Evolutionary conservation across 2,113 vertebrate species (phyloP), one percentile per base, ranked within the genome.

Genomic region (Chitala chitala): DNA sequence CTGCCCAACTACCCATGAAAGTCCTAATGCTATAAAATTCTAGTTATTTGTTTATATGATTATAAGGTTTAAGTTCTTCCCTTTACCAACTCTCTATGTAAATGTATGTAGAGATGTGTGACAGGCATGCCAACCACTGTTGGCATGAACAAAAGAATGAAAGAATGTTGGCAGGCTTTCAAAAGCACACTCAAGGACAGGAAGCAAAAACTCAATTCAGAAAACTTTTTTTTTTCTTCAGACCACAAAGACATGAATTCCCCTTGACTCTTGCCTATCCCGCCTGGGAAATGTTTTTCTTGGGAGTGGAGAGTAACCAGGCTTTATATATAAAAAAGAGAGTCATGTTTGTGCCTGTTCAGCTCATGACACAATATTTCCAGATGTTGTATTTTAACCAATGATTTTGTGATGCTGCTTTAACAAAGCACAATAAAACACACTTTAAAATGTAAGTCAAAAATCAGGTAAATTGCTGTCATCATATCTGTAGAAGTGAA

Each of bases 351-450:
- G 73, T 74, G 71, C 78, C 33, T 59, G 78, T 33, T 78, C 68
- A 72, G 75, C 55, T 78, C 76, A 59, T 75, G 26, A 59, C 71
- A 69, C 75, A 78, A 69, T 75, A 80, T 82, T 81, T 78, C 78
- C 77, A 78, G 78, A 71, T 74, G 76, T 63, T 26, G 44, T 70
- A 26, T 22, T 38, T n/a, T 46, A 38, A 73, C 74, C 73, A 66
- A 61, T 66, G n/a, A n/a, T n/a, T n/a, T n/a, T n/a, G n/a, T n/a
- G n/a, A n/a, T n/a, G n/a, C n/a, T n/a, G n/a, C n/a, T n/a, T n/a
- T n/a, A n/a, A n/a, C n/a, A n/a, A n/a, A n/a, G n/a, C n/a, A n/a
- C n/a, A n/a, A n/a, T n/a, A n/a, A n/a, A n/a, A n/a, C n/a, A n/a
- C n/a, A n/a, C n/a, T n/a, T n/a, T n/a, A n/a, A n/a, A n/a, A n/a